Evolutionary conservation across 2,113 vertebrate species (phyloP).

Genomic region (Anarhynchus alexandrinus): DNA sequence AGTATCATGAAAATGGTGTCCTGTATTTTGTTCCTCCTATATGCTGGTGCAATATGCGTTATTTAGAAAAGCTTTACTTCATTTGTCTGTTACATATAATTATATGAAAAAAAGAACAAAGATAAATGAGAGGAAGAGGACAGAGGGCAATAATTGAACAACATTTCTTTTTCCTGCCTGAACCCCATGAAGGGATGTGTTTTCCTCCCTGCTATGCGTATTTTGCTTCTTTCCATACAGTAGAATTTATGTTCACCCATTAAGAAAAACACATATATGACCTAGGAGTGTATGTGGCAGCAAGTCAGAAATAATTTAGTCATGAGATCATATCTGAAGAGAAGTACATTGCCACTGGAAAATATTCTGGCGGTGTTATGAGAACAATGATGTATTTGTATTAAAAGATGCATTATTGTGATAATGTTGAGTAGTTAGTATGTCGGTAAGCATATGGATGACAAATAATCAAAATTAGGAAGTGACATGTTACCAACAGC

Average conservation of each 20-base stretch:
- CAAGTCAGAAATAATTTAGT: constrained; percentile 26
- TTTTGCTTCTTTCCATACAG: not conserved
- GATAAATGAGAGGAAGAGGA: not conserved
- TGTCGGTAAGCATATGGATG: not conserved
- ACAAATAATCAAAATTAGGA: not conserved
- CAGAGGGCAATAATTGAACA: not conserved
- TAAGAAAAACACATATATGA: constrained; percentile 10
- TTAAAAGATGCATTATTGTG: not conserved
- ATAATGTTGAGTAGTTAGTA: not conserved
- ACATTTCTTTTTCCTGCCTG: not conserved
- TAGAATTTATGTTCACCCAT: not conserved
- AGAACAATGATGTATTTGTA: not conserved
- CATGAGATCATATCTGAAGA: constrained; percentile 20
- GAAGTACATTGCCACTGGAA: not conserved
- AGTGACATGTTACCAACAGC: not conserved
- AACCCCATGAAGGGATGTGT: not conserved
- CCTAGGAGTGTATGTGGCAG: not conserved
- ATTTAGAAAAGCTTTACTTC: not conserved
- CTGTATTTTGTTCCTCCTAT: not conserved
- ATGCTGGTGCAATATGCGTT: not conserved
- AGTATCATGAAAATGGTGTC: not conserved
- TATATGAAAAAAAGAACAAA: not conserved
- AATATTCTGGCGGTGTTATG: not conserved
- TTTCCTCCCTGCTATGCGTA: not conserved
- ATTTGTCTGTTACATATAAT: not conserved